Conservation (phyloP, 2,113 vertebrate genomes). For the Plestiodon gilberti region DNA sequence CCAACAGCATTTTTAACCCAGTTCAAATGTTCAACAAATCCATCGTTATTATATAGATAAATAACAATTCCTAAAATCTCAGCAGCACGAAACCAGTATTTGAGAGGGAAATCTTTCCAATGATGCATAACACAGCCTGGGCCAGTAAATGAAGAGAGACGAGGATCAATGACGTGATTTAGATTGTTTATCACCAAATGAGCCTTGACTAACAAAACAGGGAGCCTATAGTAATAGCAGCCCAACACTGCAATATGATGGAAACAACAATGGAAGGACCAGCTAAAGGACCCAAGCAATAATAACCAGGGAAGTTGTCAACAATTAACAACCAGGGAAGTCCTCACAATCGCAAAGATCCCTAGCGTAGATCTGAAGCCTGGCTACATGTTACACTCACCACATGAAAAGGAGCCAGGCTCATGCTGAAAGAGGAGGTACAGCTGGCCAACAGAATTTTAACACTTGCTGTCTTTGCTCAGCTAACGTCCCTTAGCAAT, state of each 20-base stretch:
- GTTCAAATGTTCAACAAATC: not conserved
- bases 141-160: not conserved
- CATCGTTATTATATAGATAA: not conserved
- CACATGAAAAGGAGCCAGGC: not conserved
- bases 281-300: not conserved
- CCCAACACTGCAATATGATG: not conserved
- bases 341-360: not conserved
- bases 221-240: not conserved
- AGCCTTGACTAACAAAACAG: not conserved
- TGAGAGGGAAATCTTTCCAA: not conserved
- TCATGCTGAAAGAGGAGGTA: not conserved
- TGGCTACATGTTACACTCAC: not conserved
- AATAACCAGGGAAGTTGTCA: not conserved
- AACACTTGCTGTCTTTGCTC: not conserved
- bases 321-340: not conserved
- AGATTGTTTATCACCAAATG: not conserved
- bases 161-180: not conserved
- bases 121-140: not conserved
- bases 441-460: not conserved
- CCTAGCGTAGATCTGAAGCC: not conserved
- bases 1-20: not conserved
- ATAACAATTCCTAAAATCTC: not conserved
- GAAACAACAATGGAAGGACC: not conserved
- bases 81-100: not conserved
- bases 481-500: not conserved